These are phyloP conservation scores for Cataglyphis livida DNA, from an alignment of 2,888 invertebrate genomes.

Conservation along the genomic window DNA sequence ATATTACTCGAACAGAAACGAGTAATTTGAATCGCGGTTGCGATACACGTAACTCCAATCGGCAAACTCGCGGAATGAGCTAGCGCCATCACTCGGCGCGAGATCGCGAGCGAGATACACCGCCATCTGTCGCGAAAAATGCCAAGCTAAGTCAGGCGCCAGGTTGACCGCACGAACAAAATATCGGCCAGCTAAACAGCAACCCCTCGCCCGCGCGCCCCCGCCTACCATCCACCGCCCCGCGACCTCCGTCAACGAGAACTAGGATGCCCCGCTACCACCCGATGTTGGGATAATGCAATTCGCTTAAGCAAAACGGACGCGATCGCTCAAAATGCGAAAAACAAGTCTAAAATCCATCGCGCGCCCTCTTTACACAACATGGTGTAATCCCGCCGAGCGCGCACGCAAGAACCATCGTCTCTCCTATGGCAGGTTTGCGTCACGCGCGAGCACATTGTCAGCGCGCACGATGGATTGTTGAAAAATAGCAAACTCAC, in stretches of 20 bases:
- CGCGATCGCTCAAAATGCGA: neutral
- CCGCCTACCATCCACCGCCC: slow-evolving; percentile 45
- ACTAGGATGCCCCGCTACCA: neutral
- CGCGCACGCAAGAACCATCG: slow-evolving; percentile 58
- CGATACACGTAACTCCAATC: neutral
- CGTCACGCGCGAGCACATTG: slow-evolving; percentile 70
- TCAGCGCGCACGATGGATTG: slow-evolving; percentile 51
- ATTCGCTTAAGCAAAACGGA: slow-evolving; percentile 60
- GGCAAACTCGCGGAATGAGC: neutral
- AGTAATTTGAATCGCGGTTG: neutral
- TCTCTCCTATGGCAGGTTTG: slow-evolving; percentile 63
- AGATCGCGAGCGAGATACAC: neutral
- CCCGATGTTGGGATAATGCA: slow-evolving; percentile 75
- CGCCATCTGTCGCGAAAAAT: slow-evolving; percentile 61
- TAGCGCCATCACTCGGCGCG: slow-evolving; percentile 3
- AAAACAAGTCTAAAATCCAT: neutral
- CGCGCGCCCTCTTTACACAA: slow-evolving; percentile 72
- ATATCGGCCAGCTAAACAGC: slow-evolving; percentile 59
- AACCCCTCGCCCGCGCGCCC: slow-evolving; percentile 59
- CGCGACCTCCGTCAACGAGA: slow-evolving; percentile 59
- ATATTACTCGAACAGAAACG: neutral
- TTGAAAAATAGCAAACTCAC: slow-evolving; percentile 75
- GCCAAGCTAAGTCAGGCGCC: slow-evolving; percentile 61
- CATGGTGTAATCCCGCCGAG: slow-evolving; percentile 70
- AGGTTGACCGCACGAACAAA: slow-evolving; percentile 59